Percentiles rank a stretch among this genome's conserved stretches.
These are phyloP conservation scores for Phoxinus dragarum DNA, from an alignment of 2,797 vertebrate genomes.

Conservation along the genomic window DNA sequence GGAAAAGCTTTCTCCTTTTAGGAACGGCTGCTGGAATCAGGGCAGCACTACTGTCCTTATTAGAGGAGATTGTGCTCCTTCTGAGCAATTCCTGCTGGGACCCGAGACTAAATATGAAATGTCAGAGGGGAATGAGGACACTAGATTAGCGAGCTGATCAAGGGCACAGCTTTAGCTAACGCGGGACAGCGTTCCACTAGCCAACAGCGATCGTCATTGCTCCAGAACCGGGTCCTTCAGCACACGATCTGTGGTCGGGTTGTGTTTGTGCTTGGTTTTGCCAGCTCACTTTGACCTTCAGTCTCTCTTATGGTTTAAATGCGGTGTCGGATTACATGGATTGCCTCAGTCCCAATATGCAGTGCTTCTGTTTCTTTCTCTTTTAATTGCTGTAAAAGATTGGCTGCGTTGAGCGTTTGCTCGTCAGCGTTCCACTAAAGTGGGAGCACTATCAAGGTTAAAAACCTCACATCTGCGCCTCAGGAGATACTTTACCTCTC, in stretches of 20 bases:
- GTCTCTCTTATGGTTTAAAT: background rate
- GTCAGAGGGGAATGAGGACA: constrained; percentile 73
- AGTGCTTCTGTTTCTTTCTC: background rate
- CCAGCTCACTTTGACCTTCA: constrained; percentile 46
- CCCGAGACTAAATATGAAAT: constrained; percentile 80
- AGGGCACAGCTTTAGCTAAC: constrained; percentile 57
- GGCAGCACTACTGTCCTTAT: constrained; percentile 74
- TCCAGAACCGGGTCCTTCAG: constrained; percentile 47
- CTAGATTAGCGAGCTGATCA: constrained; percentile 74
- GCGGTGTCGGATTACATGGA: constrained; percentile 11
- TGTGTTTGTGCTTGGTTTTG: constrained; percentile 33
- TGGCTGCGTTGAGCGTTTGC: background rate
- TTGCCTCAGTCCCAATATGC: background rate
- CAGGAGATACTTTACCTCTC: constrained; percentile 35
- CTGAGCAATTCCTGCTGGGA: constrained; percentile 79
- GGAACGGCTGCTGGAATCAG: constrained; percentile 65
- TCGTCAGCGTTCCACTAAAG: background rate
- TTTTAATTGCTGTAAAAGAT: background rate
- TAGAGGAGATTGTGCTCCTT: constrained; percentile 76
- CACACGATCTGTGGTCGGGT: constrained; percentile 8
- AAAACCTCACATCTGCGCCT: background rate
- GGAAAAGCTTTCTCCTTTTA: constrained; percentile 69
- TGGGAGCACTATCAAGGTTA: background rate
- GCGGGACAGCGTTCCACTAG: constrained; percentile 52
- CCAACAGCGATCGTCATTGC: background rate